Percentiles rank a stretch among this genome's conserved stretches.
These are phyloP conservation scores for Gasteruption jaculator DNA, from an alignment of 2,888 invertebrate species.

Conservation along the genomic window DNA sequence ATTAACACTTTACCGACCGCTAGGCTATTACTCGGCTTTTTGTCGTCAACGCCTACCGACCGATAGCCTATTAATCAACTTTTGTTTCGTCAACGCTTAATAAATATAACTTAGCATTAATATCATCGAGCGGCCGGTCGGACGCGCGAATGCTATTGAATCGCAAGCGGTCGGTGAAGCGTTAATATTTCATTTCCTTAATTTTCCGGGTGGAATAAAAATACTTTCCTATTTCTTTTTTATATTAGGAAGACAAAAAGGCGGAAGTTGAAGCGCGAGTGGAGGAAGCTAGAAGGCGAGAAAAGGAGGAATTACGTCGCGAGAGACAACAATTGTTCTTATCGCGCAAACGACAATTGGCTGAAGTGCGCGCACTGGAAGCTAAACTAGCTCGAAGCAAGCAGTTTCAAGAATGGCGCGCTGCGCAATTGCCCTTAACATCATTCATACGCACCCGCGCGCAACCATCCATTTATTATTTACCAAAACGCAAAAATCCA, in stretches of 20 bases:
- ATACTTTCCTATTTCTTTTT: conserved; percentile 14
- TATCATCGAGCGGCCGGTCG: no score
- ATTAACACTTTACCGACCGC: no score
- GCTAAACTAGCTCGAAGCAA: conserved; percentile 84
- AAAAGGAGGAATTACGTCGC: conserved; percentile 78
- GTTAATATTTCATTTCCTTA: conserved; percentile 8
- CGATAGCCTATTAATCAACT: no score
- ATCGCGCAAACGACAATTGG: conserved; percentile 81
- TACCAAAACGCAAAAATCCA: conserved; percentile 72
- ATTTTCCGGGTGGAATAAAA: no score
- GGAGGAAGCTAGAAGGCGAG: conserved; percentile 84
- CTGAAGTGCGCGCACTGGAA: conserved; percentile 83
- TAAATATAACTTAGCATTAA: no score
- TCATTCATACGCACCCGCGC: conserved; percentile 84
- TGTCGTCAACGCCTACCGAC: no score
- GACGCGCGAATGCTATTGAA: no score
- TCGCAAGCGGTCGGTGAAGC: background rate
- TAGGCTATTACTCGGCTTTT: no score
- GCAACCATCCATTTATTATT: conserved; percentile 82
- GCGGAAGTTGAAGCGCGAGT: conserved; percentile 88
- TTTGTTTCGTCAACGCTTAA: no score
- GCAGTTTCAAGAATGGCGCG: conserved; percentile 87
- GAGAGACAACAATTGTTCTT: conserved; percentile 82
- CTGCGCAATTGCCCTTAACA: conserved; percentile 68
- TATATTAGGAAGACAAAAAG: conserved; percentile 71